phyloP scores from a whole-genome alignment of 2,888 invertebrate genomes.

The Exocentrus adspersus region DNA sequence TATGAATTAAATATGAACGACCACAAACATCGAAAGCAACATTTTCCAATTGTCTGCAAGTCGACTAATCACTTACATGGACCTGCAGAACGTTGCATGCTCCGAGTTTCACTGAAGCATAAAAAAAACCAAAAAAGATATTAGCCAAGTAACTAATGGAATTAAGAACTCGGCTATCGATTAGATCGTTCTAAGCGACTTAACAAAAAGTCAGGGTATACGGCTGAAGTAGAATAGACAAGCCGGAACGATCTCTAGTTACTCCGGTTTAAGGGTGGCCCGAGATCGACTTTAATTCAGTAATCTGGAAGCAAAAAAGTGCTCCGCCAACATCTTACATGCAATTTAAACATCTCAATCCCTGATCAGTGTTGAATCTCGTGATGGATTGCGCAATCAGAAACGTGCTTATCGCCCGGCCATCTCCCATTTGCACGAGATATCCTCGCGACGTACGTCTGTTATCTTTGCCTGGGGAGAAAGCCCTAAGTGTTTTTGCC shows the following conservation, averaged over 20 bases:
- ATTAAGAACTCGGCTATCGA: slow-evolving; percentile 45
- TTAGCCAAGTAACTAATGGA: slow-evolving; percentile 38
- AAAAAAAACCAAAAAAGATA: slow-evolving; percentile 30
- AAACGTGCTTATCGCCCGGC: slow-evolving; percentile 54
- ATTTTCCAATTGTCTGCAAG: too few relatives aligned
- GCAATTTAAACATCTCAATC: slow-evolving; percentile 57
- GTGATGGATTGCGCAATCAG: slow-evolving; percentile 57
- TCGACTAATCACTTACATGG: not conserved
- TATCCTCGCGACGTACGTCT: slow-evolving; percentile 52
- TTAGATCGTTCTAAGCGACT: slow-evolving; percentile 33
- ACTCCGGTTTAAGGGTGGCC: slow-evolving; percentile 41
- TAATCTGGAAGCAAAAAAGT: slow-evolving; percentile 53
- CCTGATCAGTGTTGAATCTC: slow-evolving; percentile 54
- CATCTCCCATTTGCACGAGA: slow-evolving; percentile 40
- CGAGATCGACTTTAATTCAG: slow-evolving; percentile 51
- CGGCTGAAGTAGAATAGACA: slow-evolving; percentile 27
- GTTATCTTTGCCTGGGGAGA: slow-evolving; percentile 47
- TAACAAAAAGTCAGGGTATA: slow-evolving; percentile 27
- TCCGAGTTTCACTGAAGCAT: slow-evolving; percentile 6
- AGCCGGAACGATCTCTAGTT: slow-evolving; percentile 34
- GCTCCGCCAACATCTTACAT: slow-evolving; percentile 53
- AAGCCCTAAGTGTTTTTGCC: slow-evolving; percentile 53
- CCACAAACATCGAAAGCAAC: too few relatives aligned
- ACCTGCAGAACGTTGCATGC: slow-evolving; percentile 1
- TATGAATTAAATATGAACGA: too few relatives aligned